Conservation (phyloP, 64 coral and sea anemone species). For the Pachyseris speciosa region DNA sequence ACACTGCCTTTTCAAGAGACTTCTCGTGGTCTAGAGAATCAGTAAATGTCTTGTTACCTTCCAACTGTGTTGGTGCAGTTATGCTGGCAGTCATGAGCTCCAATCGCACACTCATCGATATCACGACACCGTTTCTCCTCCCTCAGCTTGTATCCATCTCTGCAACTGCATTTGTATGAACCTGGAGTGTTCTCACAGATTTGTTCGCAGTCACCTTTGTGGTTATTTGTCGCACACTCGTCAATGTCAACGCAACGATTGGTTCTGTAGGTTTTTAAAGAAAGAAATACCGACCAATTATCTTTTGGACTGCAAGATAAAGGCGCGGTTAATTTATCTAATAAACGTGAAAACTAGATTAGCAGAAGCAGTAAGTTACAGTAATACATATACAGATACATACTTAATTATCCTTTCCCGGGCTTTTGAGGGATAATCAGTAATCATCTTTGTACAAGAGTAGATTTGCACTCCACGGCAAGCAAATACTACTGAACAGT, state of each 20-base stretch:
- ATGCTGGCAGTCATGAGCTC: conserved; percentile 62
- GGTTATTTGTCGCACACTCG: conserved; percentile 66
- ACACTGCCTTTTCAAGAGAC: background rate
- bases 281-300: background rate
- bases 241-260: conserved; percentile 69
- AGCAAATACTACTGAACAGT: too few species aligned
- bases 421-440: too few species aligned
- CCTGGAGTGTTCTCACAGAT: conserved; percentile 75
- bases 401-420: too few species aligned
- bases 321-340: too few species aligned
- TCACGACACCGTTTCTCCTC: conserved; percentile 48
- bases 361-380: too few species aligned
- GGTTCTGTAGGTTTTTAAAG: conserved; percentile 1
- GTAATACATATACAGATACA: too few species aligned
- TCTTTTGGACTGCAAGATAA: background rate
- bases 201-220: conserved; percentile 77
- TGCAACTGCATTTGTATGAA: conserved; percentile 73
- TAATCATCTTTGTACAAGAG: too few species aligned
- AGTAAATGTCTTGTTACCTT: conserved; percentile 22
- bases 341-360: too few species aligned
- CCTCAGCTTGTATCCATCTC: conserved; percentile 59
- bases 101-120: conserved; percentile 67
- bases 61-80: conserved; percentile 82
- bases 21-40: background rate
- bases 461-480: too few species aligned